phyloP scores from a whole-genome alignment of 2,797 vertebrate genomes.

The Tamandua tetradactyla region DNA sequence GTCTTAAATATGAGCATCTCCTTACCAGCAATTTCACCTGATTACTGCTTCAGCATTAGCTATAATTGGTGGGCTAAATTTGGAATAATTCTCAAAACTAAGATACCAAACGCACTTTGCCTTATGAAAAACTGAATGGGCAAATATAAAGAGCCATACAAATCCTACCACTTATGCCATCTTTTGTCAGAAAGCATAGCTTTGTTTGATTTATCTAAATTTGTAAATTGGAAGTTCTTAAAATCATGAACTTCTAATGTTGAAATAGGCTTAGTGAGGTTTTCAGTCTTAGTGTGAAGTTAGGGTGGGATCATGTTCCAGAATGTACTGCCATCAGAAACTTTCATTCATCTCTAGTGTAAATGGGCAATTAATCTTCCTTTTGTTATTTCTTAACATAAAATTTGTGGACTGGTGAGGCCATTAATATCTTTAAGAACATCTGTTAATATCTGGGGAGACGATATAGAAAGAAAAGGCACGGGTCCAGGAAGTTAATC shows the following conservation, averaged over 20 bases:
- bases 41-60: not conserved
- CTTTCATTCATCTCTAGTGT: slow-evolving; percentile 7
- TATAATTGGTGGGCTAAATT: slow-evolving; percentile 1
- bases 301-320: not conserved
- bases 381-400: slow-evolving; percentile 30
- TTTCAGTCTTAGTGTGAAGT: not conserved
- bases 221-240: slow-evolving; percentile 45
- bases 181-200: not conserved
- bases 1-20: not conserved
- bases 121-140: not conserved
- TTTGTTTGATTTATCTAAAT: slow-evolving; percentile 11
- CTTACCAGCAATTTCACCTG: not conserved
- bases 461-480: not conserved
- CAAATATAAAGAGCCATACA: not conserved
- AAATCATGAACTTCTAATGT: not conserved
- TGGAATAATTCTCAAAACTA: not conserved
- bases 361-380: not conserved
- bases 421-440: not conserved
- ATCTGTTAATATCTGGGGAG: not conserved
- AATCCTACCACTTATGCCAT: not conserved
- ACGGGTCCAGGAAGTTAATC: not conserved
- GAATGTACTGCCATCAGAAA: not conserved
- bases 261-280: not conserved
- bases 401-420: slow-evolving; percentile 14
- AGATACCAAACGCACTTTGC: not conserved